Conservation (phyloP, 1,140 invertebrate species). For the Rhizoglyphus robini region DNA sequence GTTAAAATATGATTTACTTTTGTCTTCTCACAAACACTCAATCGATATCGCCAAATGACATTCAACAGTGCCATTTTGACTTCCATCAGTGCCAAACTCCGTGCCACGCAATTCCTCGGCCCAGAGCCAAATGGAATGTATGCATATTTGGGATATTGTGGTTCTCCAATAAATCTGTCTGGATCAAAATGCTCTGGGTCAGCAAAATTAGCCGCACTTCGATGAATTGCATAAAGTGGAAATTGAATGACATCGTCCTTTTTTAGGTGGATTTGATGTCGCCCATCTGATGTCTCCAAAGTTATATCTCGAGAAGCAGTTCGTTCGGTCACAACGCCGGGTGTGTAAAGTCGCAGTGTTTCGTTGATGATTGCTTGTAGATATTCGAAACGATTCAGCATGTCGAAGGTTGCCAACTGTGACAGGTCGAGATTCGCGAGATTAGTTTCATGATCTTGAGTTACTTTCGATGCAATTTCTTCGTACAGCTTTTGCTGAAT, state of each 20-base stretch:
- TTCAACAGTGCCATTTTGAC: too few relatives aligned
- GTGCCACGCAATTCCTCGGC: too few relatives aligned
- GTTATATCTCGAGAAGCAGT: conserved; percentile 3
- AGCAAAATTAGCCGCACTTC: conserved; percentile 24
- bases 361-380: conserved; percentile 35
- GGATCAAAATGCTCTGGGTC: conserved; percentile 28
- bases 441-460: background rate
- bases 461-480: conserved; percentile 29
- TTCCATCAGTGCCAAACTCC: too few relatives aligned
- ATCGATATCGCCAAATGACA: too few relatives aligned
- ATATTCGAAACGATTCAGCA: conserved; percentile 25
- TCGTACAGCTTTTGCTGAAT: conserved; percentile 36
- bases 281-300: conserved; percentile 23
- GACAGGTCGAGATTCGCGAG: too few relatives aligned
- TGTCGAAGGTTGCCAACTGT: background rate
- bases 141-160: background rate
- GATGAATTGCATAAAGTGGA: conserved; percentile 27
- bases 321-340: conserved; percentile 16
- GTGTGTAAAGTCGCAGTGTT: conserved; percentile 31
- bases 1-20: too few relatives aligned
- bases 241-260: conserved; percentile 25
- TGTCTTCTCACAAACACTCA: too few relatives aligned
- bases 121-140: conserved; percentile 13
- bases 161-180: too few relatives aligned
- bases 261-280: conserved; percentile 28